Percentiles rank a stretch among this genome's conserved stretches.
phyloP scores from a whole-genome alignment of 2,797 vertebrate species.

The Oreortyx pictus region DNA sequence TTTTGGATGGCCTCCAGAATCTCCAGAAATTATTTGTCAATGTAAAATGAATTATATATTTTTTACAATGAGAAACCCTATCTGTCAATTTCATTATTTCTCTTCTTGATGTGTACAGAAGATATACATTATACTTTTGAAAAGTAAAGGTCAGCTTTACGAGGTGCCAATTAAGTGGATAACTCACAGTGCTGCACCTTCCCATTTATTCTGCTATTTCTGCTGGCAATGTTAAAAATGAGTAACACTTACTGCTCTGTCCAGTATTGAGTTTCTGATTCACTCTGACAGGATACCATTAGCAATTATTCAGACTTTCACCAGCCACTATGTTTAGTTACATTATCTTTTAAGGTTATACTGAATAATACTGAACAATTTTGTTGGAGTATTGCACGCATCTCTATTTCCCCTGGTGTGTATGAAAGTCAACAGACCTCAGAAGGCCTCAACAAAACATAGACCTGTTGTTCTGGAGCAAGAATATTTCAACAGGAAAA shows the following conservation, averaged over 20 bases:
- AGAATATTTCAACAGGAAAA: neutral
- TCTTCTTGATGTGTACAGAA: conserved; percentile 10
- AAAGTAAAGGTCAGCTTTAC: conserved; percentile 61
- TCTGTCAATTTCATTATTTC: conserved; percentile 47
- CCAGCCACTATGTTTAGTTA: conserved; percentile 11
- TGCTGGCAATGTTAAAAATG: conserved; percentile 44
- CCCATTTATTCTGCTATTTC: conserved; percentile 59
- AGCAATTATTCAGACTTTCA: conserved; percentile 37
- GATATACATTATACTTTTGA: conserved; percentile 4
- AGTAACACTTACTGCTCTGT: conserved; percentile 48
- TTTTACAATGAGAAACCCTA: conserved; percentile 14
- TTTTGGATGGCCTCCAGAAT: conserved; percentile 49
- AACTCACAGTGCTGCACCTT: conserved; percentile 12
- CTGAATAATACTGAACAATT: neutral
- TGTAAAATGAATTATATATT: conserved; percentile 47
- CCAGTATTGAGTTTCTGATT: conserved; percentile 45
- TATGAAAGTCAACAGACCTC: neutral
- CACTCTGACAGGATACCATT: conserved; percentile 52
- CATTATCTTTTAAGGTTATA: conserved; percentile 42
- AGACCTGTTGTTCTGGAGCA: neutral
- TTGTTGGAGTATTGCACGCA: neutral
- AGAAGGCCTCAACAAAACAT: neutral
- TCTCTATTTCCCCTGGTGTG: neutral
- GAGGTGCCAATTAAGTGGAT: conserved; percentile 55
- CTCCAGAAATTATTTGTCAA: conserved; percentile 50